phyloP scores from a whole-genome alignment of 2,113 vertebrate species.

The Eclectus roratus region DNA sequence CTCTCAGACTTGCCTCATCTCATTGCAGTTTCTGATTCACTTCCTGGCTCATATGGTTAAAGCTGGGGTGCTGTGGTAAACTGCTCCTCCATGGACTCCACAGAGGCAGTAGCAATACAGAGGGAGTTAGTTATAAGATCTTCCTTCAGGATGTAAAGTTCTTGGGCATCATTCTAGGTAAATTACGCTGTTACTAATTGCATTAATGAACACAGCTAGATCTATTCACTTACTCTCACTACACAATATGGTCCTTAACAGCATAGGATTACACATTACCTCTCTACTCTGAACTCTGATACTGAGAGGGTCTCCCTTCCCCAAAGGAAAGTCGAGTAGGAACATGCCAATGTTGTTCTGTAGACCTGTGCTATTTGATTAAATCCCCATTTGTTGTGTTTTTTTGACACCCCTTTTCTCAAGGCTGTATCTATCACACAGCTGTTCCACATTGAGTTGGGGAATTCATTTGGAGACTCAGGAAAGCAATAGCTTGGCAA shows the following conservation, averaged over 20 bases:
- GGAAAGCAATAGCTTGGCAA: slow-evolving; percentile 55
- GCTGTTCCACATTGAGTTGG: slow-evolving; percentile 51
- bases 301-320: background rate
- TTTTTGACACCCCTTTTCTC: slow-evolving; percentile 51
- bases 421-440: slow-evolving; percentile 52
- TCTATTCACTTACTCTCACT: background rate
- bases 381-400: slow-evolving; percentile 16
- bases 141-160: background rate
- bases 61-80: background rate
- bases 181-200: background rate
- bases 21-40: background rate
- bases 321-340: background rate
- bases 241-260: background rate
- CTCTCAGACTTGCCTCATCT: background rate
- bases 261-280: background rate
- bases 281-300: background rate
- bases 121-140: background rate
- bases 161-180: background rate
- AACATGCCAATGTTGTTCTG: background rate
- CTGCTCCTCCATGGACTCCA: background rate
- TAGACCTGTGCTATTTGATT: slow-evolving; percentile 10
- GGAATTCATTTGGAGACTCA: slow-evolving; percentile 47
- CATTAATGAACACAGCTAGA: background rate
- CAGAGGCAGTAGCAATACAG: background rate
- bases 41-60: background rate